Base-by-base conservation (phyloP, 2,113 vertebrate species). In the Eptesicus fuscus region DNA sequence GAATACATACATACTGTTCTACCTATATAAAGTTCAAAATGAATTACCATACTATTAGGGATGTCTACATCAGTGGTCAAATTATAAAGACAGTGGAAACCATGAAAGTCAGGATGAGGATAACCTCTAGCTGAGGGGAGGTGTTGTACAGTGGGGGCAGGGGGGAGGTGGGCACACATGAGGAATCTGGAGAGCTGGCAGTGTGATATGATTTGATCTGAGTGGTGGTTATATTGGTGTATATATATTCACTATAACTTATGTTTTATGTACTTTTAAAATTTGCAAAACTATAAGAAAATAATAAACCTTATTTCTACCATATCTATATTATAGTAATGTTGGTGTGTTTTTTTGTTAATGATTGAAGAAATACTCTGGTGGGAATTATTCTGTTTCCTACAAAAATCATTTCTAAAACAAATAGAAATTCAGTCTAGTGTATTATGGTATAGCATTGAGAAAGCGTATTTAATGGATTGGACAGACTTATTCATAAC, bases 341-440 rank as follows among this genome's bases (percentile, higher is more conserved):
- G 23, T 20, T 73, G 61, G 5, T 32, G 28, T 32, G 2, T 30
- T 30, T 63, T 78, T 67, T 40, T 93, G n/a, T 88, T 88, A 88
- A 73, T 28, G 40, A 69, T 7, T 83, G 12, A 71, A 67, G 40
- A 74, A 82, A 70, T 69, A 40, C 5, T 83, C 37, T 78, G 40
- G 61, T 56, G n/a, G 4, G 25, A 95, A 85, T 89, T 42, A 84
- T 35, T 61, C 56, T 42, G n/a, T 70, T 37, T 47, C 65, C 4
- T 8, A 79, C 53, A 69, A 25, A 61, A 70, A n/a, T 7, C 79
- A 77, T 85, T 93, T 91, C 61, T 93, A 88, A 85, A 88, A 44
- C 51, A 95, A 88, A n/a, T 42, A 83, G 20, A 88, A 86, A 87
- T 94, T 94, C 47, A 83, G 8, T 83, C 4, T 79, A 13, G 9